phyloP scores from a whole-genome alignment of 2,113 vertebrate genomes.

The cat (Felis catus) region F.catus_Fca126_mat1.0 CM031413.1:7914001-7914500 shows the following conservation, averaged over 20 bases:
- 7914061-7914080: neutral
- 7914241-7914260: neutral
- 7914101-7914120: neutral
- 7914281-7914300: neutral
- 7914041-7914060: neutral
- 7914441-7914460: neutral
- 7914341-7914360: neutral
- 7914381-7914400: neutral
- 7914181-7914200: neutral
- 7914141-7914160: neutral
- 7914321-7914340: neutral
- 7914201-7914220: neutral
- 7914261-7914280: neutral
- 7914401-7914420: slow-evolving; percentile 34
- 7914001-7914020: neutral
- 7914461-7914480: neutral
- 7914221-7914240: neutral
- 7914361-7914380: neutral
- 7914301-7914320: neutral
- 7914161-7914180: neutral
- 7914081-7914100: neutral
- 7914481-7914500: neutral
- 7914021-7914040: neutral
- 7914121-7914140: neutral
- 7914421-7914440: neutral